phyloP scores from a whole-genome alignment of 1,140 invertebrate species.

The Micrasema longulum region DNA sequence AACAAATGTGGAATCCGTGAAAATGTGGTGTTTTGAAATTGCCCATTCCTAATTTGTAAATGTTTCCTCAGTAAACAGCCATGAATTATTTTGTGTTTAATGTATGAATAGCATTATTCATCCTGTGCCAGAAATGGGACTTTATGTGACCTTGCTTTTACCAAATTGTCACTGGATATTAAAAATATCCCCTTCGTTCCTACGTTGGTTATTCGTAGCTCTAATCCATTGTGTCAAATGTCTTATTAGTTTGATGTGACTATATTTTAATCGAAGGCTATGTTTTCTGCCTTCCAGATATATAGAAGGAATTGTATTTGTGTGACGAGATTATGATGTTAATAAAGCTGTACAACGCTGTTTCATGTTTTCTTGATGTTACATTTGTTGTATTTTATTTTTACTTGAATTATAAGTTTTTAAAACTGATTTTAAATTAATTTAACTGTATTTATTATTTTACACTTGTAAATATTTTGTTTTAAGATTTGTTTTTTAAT shows the following conservation, averaged over 20 bases:
- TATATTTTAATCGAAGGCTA: slow-evolving; percentile 47
- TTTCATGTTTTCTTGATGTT: slow-evolving; percentile 39
- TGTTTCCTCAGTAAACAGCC: slow-evolving; percentile 6
- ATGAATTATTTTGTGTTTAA: slow-evolving; percentile 35
- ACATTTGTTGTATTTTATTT: slow-evolving; percentile 33
- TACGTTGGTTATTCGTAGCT: slow-evolving; percentile 49
- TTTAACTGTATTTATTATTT: slow-evolving; percentile 8
- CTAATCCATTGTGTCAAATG: slow-evolving; percentile 53
- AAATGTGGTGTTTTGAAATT: not conserved
- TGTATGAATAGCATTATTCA: slow-evolving; percentile 42
- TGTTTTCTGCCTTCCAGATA: slow-evolving; percentile 35
- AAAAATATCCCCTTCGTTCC: slow-evolving; percentile 41
- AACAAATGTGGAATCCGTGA: not conserved
- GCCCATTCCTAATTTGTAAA: not conserved
- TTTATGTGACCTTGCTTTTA: slow-evolving; percentile 40
- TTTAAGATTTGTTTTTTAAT: slow-evolving; percentile 21
- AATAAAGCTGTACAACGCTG: slow-evolving; percentile 47
- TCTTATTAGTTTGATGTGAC: slow-evolving; percentile 53
- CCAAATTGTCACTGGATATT: slow-evolving; percentile 41
- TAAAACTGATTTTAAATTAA: slow-evolving; percentile 1
- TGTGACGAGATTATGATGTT: slow-evolving; percentile 46
- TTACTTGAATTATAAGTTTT: slow-evolving; percentile 21
- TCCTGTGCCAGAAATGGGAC: slow-evolving; percentile 32
- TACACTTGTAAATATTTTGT: slow-evolving; percentile 31
- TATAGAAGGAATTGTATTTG: slow-evolving; percentile 51